phyloP scores from a whole-genome alignment of 1,140 invertebrate genomes.

The Ceratosolen fusciceps region DNA sequence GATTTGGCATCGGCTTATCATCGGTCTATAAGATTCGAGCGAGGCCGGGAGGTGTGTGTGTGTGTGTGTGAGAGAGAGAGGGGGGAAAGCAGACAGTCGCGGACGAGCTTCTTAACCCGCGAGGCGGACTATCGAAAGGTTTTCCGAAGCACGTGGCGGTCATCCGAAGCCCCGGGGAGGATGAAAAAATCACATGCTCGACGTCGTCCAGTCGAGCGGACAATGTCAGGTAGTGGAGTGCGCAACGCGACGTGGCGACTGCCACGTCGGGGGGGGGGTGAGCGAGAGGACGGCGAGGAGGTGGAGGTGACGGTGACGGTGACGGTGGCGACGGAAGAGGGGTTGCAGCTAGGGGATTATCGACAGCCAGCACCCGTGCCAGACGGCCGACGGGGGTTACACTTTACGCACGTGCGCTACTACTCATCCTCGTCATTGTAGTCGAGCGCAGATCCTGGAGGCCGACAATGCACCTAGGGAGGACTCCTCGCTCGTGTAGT shows the following conservation, averaged over 20 bases:
- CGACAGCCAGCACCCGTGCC: not conserved
- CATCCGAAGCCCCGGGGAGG: not conserved
- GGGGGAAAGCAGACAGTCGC: too few species aligned
- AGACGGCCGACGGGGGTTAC: not conserved
- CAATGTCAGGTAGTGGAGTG: not conserved
- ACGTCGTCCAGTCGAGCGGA: not conserved
- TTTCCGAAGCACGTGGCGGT: slow-evolving; percentile 1
- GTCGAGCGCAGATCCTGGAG: slow-evolving; percentile 67
- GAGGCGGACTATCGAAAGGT: not conserved
- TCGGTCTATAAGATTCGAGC: too few species aligned
- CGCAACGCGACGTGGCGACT: too few species aligned
- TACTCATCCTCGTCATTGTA: slow-evolving; percentile 58
- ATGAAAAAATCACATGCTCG: not conserved
- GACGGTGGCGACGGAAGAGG: too few species aligned
- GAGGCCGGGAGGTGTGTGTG: too few species aligned
- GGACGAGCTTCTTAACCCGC: not conserved
- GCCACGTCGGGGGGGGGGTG: too few species aligned
- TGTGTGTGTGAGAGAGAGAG: too few species aligned
- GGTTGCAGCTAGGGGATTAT: not conserved
- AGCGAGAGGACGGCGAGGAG: too few species aligned
- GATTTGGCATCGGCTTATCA: too few species aligned
- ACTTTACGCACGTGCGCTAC: not conserved
- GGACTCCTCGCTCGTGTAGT: too few species aligned
- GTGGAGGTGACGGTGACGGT: too few species aligned
- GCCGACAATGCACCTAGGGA: too few species aligned